Base-by-base conservation (phyloP, 2,888 invertebrate species). In the Minunthozetes semirufus region DNA sequence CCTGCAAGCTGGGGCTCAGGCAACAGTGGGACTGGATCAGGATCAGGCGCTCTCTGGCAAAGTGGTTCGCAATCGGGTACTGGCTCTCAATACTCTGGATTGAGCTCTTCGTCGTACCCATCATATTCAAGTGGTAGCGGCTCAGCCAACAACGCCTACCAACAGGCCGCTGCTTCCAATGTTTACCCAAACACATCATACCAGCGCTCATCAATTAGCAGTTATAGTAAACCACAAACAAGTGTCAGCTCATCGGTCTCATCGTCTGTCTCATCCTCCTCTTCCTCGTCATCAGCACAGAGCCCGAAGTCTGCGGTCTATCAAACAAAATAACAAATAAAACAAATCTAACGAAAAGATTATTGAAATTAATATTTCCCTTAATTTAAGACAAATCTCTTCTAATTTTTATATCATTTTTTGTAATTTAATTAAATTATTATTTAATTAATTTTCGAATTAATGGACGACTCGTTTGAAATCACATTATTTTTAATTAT, bases 151-250 rank as follows among this genome's bases (percentile, higher is more conserved):
- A 25, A 22, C 29, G 63, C 19, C 3, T 74, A 53, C 70, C n/a
- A n/a, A n/a, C 63, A 50, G 63, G 73, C 59, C 33, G 48, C 73
- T 4, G 66, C 66, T 15, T 63, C 53, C 22, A 73, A 48, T 46
- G 27, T n/a, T 11, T 25, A 33, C 48, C 59, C 42, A 13, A 19
- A 27, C n/a, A 50, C 72, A 50, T 50, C 33, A 19, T 53, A 38
- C n/a, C 56, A 53, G 50, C 29, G 38, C 50, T 38, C 53, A 38
- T 50, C 72, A 11, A 19, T 50, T n/a, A 50, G 50, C 33, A 56
- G 19, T 13, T 50, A 56, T 15, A 50, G 50, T n/a, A 72, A 72
- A 53, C 53, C 56, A 22, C 56, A 56, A 22, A 27, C 53, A 9
- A 56, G 56, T n/a, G 68, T 29, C 68, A 46, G 19, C 25, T 17